Evolutionary conservation across 2,797 vertebrate genomes (phyloP).

Genomic region (Poeciliopsis infans): DNA sequence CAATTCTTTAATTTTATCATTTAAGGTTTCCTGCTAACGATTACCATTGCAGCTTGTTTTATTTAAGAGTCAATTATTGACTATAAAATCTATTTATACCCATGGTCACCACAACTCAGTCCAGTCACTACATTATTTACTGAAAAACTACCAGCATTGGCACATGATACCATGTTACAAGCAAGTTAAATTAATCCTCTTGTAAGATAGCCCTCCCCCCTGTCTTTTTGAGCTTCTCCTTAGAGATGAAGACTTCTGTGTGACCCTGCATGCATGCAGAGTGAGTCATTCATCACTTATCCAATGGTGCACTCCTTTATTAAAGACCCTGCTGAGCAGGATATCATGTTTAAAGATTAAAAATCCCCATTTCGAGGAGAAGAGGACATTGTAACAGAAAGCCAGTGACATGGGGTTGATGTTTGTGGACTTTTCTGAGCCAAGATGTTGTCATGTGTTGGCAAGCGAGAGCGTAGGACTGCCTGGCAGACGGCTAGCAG

Average conservation of each 20-base stretch:
- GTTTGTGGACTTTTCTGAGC: constrained; percentile 34
- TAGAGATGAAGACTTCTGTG: constrained; percentile 36
- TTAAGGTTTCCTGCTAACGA: not conserved
- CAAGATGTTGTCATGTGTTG: constrained; percentile 65
- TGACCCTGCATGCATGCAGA: constrained; percentile 34
- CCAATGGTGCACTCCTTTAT: constrained; percentile 45
- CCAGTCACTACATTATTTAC: not conserved
- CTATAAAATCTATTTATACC: constrained; percentile 6
- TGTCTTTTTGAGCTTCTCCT: constrained; percentile 5
- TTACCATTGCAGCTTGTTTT: constrained; percentile 6
- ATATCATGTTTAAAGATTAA: constrained; percentile 34
- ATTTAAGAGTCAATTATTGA: constrained; percentile 12
- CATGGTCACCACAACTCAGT: not conserved
- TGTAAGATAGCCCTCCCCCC: not conserved
- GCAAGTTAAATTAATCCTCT: constrained; percentile 5
- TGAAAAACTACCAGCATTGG: constrained; percentile 1
- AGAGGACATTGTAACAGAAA: constrained; percentile 32
- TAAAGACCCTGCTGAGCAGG: constrained; percentile 36
- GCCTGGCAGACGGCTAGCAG: constrained; percentile 50
- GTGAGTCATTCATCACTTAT: constrained; percentile 44
- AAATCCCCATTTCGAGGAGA: constrained; percentile 29
- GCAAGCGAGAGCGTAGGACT: constrained; percentile 40
- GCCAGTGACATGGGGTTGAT: constrained; percentile 34
- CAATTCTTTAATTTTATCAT: not conserved
- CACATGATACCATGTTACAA: not conserved